Evolutionary conservation across 2,888 invertebrate genomes (phyloP).

Genomic region (Drosophila hawaiiensis): DNA sequence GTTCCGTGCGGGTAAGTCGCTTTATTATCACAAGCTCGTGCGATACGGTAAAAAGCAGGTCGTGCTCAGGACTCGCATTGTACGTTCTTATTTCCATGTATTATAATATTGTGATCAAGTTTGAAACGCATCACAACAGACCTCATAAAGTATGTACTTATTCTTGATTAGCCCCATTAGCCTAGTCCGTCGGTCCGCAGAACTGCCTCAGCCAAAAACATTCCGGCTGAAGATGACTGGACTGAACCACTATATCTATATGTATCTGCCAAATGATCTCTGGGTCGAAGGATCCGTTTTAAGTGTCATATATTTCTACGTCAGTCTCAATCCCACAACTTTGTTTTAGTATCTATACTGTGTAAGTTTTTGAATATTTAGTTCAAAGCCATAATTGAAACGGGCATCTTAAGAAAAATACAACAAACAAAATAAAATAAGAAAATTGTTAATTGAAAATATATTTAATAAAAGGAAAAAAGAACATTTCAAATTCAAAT

Average conservation of each 20-base stretch:
- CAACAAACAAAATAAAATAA: background rate
- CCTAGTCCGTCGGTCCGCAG: background rate
- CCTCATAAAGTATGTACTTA: background rate
- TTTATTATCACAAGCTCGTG: conserved; percentile 36
- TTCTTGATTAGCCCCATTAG: background rate
- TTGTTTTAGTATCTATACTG: background rate
- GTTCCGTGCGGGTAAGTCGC: conserved; percentile 17
- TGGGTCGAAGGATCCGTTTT: background rate
- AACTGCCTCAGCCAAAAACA: background rate
- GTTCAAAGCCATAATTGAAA: background rate
- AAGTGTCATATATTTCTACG: background rate
- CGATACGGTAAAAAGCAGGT: conserved; percentile 22
- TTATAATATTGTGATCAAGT: background rate
- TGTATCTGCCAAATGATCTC: background rate
- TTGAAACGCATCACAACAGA: background rate
- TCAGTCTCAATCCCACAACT: no score
- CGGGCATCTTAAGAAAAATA: no score
- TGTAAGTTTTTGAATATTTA: background rate
- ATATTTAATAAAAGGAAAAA: background rate
- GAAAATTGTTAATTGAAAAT: background rate
- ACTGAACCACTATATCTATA: background rate
- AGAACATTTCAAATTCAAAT: background rate
- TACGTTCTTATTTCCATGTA: background rate
- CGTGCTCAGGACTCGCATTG: conserved; percentile 12
- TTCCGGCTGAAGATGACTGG: background rate